These are phyloP conservation scores for Platalea minor DNA, from an alignment of 2,797 vertebrate genomes.

Conservation along the genomic window DNA sequence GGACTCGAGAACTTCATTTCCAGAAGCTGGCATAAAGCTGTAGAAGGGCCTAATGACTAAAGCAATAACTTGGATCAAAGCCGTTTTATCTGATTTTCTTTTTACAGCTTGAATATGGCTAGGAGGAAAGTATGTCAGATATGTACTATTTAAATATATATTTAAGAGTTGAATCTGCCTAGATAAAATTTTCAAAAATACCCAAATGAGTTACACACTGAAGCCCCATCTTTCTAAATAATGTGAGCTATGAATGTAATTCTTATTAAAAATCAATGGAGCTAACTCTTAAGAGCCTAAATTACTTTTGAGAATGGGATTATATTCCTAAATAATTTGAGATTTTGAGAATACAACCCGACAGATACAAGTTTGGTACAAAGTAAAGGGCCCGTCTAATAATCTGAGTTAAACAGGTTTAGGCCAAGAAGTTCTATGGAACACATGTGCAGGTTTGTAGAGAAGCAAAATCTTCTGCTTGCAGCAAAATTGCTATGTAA, in stretches of 20 bases:
- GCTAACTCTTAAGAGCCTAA: background rate
- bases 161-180: background rate
- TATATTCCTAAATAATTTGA: background rate
- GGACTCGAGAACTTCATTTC: background rate
- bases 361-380: background rate
- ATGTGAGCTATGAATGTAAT: background rate
- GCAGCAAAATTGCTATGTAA: background rate
- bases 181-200: background rate
- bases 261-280: background rate
- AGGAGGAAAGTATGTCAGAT: background rate
- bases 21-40: background rate
- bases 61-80: constrained; percentile 35
- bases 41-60: background rate
- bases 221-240: background rate
- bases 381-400: background rate
- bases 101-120: background rate
- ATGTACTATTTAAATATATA: background rate
- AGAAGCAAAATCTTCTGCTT: background rate
- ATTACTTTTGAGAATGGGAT: background rate
- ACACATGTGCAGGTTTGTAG: background rate
- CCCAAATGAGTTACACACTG: background rate
- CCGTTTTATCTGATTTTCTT: constrained; percentile 17
- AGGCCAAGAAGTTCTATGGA: background rate
- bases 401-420: background rate
- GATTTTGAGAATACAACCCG: background rate